Conservation (phyloP, 2,888 invertebrate genomes). For the Galeopsomyia nigrocyanea region DNA sequence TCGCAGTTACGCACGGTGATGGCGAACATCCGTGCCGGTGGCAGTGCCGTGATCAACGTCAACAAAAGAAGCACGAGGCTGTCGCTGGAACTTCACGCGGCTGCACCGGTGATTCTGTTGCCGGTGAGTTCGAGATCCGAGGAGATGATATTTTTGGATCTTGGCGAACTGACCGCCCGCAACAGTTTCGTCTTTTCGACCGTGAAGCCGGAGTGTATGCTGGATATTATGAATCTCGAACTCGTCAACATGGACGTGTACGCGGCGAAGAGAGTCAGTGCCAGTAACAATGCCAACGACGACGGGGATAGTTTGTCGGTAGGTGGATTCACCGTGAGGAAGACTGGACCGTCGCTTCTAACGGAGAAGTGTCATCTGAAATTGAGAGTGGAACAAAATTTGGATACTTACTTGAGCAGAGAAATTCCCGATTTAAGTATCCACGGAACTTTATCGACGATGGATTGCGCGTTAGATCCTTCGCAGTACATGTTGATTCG, state of each 20-base stretch:
- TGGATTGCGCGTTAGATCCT: constrained; percentile 85
- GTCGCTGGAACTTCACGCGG: constrained; percentile 76
- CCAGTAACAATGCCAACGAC: constrained; percentile 52
- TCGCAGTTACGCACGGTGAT: constrained; percentile 86
- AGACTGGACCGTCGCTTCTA: constrained; percentile 79
- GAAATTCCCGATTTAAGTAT: constrained; percentile 83
- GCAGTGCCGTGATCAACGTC: constrained; percentile 71
- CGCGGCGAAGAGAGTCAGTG: constrained; percentile 71
- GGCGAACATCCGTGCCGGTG: constrained; percentile 76
- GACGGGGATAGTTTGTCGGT: constrained; percentile 63
- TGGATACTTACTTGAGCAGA: constrained; percentile 73
- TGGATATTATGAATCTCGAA: constrained; percentile 82
- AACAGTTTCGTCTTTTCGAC: constrained; percentile 82
- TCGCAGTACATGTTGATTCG: constrained; percentile 89
- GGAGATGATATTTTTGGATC: constrained; percentile 83
- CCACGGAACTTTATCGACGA: constrained; percentile 86
- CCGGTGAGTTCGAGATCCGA: constrained; percentile 87
- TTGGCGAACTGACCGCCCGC: constrained; percentile 82
- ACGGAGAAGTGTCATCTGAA: constrained; percentile 86
- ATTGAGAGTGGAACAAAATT: constrained; percentile 86
- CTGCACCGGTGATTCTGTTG: constrained; percentile 86
- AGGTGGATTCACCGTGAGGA: constrained; percentile 71
- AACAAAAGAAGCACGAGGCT: constrained; percentile 70
- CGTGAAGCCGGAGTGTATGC: constrained; percentile 73
- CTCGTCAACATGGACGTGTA: constrained; percentile 84